A percentile compares a stretch with the other conserved stretches of the same genome.
Conservation (phyloP, 2,888 invertebrate genomes). For the Diabrotica balteata region DNA sequence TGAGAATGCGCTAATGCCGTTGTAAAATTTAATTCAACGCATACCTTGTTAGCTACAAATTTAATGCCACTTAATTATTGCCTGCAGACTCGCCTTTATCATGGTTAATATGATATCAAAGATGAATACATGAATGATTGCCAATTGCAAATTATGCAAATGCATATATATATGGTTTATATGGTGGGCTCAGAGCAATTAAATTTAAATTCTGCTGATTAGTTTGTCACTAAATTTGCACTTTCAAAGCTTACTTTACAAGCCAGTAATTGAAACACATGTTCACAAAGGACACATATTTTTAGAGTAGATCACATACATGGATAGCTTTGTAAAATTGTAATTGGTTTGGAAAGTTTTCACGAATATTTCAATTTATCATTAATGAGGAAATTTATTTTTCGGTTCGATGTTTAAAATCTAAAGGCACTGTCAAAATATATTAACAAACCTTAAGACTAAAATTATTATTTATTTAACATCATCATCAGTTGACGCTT, state of each 20-base stretch:
- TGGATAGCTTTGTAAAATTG: too few relatives aligned
- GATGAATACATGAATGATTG: conserved; percentile 17
- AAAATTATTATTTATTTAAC: too few relatives aligned
- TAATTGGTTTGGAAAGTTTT: background rate
- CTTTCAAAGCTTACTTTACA: background rate
- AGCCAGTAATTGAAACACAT: background rate
- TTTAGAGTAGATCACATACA: too few relatives aligned
- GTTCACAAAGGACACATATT: background rate
- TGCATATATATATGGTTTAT: background rate
- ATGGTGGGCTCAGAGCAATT: background rate
- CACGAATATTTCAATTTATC: background rate
- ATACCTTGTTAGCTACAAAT: conserved; percentile 35
- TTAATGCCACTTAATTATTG: conserved; percentile 32
- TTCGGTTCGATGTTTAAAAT: too few relatives aligned
- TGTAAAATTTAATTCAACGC: conserved; percentile 32
- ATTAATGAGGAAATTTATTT: background rate
- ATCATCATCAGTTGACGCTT: too few relatives aligned
- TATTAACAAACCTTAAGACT: too few relatives aligned
- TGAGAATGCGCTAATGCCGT: conserved; percentile 30
- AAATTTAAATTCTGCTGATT: conserved; percentile 1
- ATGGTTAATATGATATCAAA: conserved; percentile 18
- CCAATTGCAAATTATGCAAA: background rate
- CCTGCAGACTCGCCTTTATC: conserved; percentile 15
- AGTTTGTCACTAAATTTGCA: background rate
- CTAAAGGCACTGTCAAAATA: too few relatives aligned